Evolutionary conservation across 2,113 vertebrate species (phyloP), one percentile per base, ranked within the genome.

Genomic region (Dipodomys merriami): DNA sequence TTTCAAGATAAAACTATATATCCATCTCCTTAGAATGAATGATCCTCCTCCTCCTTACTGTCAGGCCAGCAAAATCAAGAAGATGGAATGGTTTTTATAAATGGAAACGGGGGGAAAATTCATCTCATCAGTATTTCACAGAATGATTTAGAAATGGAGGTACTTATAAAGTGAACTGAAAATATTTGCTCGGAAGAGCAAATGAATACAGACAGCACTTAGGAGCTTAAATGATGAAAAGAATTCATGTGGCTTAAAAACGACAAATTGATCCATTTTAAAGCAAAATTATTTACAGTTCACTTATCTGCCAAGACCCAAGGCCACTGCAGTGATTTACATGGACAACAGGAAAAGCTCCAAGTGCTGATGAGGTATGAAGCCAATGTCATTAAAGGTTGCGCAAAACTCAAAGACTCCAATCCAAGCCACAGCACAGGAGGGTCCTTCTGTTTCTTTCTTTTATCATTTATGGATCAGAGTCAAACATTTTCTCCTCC

Each of bases 251-350:
- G 93, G 94, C 95, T 96, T 94, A 91, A 96, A 97, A 94, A 95
- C 93, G 96, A 95, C 93, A 95, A 95, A 96, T 95, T 23, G 87
- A 97, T 96, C 87, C 91, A 95, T 95, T 96, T 96, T 95, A 91
- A 95, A 96, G 94, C 90, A 94, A 94, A 96, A 95, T 97, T 97
- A 96, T 96, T 97, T 97, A 95, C 94, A 95, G 90, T 96, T 97
- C 91, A 96, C 49, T 71, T 88, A 88, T 95, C 93, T 94, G 96
- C 95, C 88, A 94, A 93, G 84, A 90, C 74, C 33, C 79, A 95
- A 88, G 94, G 90, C 94, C 73, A 88, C 81, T 73, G 79, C 82
- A 83, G 94, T 0, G 12, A 93, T 93, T 93, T 90, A 76, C 87
- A 90, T 20, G 93, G 67, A 65, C 93, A 88, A 88, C 53, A 96